These are phyloP conservation scores for Rhynchotus rufescens DNA, from an alignment of 2,797 vertebrate genomes.

Conservation along the genomic window DNA sequence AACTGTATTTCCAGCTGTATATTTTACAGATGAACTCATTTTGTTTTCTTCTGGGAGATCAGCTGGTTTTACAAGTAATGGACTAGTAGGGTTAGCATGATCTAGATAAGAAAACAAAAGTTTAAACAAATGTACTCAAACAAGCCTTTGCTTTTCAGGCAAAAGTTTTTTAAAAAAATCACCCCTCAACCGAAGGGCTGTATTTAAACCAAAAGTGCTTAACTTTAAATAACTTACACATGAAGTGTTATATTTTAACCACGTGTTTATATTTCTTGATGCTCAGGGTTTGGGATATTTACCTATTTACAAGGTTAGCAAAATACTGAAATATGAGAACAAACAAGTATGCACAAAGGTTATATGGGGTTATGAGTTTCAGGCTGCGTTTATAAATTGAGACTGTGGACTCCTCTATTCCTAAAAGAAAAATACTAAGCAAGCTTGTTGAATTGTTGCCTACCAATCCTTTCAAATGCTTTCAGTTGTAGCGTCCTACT, in stretches of 20 bases:
- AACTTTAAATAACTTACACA: no score
- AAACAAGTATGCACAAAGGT: not conserved
- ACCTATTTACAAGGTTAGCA: not conserved
- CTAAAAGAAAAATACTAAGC: not conserved
- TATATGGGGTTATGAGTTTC: not conserved
- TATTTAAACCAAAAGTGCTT: not conserved
- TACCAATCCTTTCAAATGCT: not conserved
- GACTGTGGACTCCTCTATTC: not conserved
- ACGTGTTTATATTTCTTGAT: not conserved
- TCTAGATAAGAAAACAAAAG: constrained; percentile 79
- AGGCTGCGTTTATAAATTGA: no score
- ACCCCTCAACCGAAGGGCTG: not conserved
- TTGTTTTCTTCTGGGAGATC: constrained; percentile 94
- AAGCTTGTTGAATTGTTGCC: not conserved
- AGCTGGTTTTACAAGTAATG: constrained; percentile 89
- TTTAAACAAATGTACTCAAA: not conserved
- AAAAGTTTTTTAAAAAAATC: not conserved
- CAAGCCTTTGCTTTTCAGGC: not conserved
- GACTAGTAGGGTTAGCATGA: constrained; percentile 94
- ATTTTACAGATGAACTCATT: constrained; percentile 91
- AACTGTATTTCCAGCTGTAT: constrained; percentile 89
- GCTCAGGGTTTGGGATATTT: not conserved
- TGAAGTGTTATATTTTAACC: no score
- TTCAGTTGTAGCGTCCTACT: not conserved
- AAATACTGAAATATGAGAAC: not conserved